A percentile compares a stretch with the other conserved stretches of the same genome.
These are phyloP conservation scores for Batillaria attramentaria DNA, from an alignment of 1,140 invertebrate genomes.

Conservation along the genomic window DNA sequence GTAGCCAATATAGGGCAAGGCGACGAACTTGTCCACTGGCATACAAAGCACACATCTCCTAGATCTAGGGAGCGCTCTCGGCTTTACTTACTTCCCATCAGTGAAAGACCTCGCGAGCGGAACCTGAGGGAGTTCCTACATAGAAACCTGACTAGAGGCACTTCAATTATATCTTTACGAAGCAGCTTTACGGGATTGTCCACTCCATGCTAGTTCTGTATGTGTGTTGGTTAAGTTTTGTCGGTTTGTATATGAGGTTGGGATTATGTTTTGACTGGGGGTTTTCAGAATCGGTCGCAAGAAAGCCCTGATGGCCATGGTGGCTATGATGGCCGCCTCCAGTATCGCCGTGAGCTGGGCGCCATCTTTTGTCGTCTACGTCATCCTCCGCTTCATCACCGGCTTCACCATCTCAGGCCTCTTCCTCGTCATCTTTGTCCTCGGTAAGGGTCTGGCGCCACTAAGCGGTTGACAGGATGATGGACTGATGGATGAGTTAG, in stretches of 20 bases:
- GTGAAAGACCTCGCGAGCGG: no score
- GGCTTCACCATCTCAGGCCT: slow-evolving; percentile 45
- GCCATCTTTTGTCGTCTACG: slow-evolving; percentile 44
- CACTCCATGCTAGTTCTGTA: not conserved
- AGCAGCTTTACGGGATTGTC: no score
- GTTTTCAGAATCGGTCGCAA: slow-evolving; percentile 54
- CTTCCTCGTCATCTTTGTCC: slow-evolving; percentile 51
- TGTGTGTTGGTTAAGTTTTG: not conserved
- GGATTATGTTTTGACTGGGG: not conserved
- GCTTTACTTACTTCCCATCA: no score
- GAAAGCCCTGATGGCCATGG: slow-evolving; percentile 40
- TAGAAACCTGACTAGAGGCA: not conserved
- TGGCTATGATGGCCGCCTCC: slow-evolving; percentile 37
- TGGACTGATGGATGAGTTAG: not conserved
- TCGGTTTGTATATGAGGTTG: not conserved
- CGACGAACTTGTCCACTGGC: no score
- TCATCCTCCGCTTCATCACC: slow-evolving; percentile 46
- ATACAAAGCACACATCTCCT: no score
- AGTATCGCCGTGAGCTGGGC: slow-evolving; percentile 45
- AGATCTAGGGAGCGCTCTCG: no score
- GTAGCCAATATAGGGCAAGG: no score
- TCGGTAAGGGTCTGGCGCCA: slow-evolving; percentile 41
- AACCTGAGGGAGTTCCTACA: no score
- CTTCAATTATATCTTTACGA: not conserved
- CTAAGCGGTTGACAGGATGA: not conserved